phyloP scores from a whole-genome alignment of 2,888 invertebrate species.

The Agrotis clavis region DNA sequence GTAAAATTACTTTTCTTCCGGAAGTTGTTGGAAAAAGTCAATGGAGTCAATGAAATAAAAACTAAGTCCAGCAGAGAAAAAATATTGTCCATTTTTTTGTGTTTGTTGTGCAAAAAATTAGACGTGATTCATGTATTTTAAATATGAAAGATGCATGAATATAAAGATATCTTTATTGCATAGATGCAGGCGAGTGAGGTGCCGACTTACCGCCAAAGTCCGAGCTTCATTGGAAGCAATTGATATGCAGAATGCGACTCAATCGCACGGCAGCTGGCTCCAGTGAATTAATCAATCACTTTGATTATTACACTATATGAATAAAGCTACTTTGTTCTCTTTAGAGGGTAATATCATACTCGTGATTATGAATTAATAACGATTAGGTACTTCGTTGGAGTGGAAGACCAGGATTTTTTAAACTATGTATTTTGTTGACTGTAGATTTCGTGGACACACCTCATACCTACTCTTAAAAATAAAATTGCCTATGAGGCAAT shows the following conservation, averaged over 20 bases:
- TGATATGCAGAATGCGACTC: conserved; percentile 70
- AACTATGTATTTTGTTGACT: too few relatives aligned
- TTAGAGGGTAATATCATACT: conserved; percentile 21
- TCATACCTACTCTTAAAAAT: too few relatives aligned
- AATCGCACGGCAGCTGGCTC: conserved; percentile 63
- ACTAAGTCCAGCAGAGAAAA: too few relatives aligned
- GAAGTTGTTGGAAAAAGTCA: too few relatives aligned
- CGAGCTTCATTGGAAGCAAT: conserved; percentile 65
- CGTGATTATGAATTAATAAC: conserved; percentile 13
- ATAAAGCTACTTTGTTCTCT: conserved; percentile 63
- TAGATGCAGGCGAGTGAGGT: conserved; percentile 27
- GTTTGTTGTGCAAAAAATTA: conserved; percentile 30
- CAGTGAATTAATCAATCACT: conserved; percentile 73
- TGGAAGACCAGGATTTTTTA: background rate
- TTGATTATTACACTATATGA: conserved; percentile 68
- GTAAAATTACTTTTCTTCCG: too few relatives aligned
- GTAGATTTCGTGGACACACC: too few relatives aligned
- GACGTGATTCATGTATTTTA: conserved; percentile 36
- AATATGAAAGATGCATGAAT: conserved; percentile 31
- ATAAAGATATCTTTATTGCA: conserved; percentile 43
- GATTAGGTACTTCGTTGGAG: conserved; percentile 3
- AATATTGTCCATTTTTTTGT: too few relatives aligned
- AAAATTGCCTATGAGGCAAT: too few relatives aligned
- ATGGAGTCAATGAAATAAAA: too few relatives aligned
- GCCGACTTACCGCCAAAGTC: conserved; percentile 62